phyloP scores from a whole-genome alignment of 2,888 invertebrate genomes.

The Caenorhabditis angaria region DNA sequence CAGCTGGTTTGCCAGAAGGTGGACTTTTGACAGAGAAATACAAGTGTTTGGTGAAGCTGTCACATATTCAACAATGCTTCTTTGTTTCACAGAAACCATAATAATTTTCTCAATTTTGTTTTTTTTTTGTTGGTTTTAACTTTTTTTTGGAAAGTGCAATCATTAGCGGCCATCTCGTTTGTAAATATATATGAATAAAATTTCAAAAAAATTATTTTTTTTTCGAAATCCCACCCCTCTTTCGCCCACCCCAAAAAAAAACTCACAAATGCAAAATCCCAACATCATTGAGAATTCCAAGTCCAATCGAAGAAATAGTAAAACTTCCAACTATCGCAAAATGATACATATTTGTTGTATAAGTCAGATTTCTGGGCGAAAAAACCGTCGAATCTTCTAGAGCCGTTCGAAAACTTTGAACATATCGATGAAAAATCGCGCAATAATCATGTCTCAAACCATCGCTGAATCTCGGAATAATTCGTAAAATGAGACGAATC shows the following conservation, averaged over 20 bases:
- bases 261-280: conserved; percentile 64
- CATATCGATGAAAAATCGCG: conserved; percentile 25
- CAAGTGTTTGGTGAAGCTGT: conserved; percentile 68
- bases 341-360: conserved; percentile 54
- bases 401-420: conserved; percentile 12
- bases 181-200: too few species aligned
- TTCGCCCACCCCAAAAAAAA: conserved; percentile 8
- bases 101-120: conserved; percentile 17
- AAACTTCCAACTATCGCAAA: conserved; percentile 62
- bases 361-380: conserved; percentile 45
- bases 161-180: conserved; percentile 4
- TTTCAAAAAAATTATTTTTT: too few species aligned
- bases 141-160: conserved; percentile 34
- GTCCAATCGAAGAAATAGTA: conserved; percentile 38
- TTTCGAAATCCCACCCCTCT: neutral
- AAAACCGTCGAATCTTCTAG: conserved; percentile 23
- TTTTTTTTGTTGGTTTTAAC: conserved; percentile 9
- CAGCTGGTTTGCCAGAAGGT: conserved; percentile 69
- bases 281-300: conserved; percentile 50
- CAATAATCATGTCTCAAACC: conserved; percentile 18
- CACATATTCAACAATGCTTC: conserved; percentile 70
- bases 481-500: conserved; percentile 21
- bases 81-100: conserved; percentile 70
- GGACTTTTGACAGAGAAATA: conserved; percentile 71
- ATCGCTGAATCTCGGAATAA: conserved; percentile 22